These are phyloP conservation scores for Agrochola lychnidis DNA, from an alignment of 2,888 invertebrate species.

Conservation along the genomic window DNA sequence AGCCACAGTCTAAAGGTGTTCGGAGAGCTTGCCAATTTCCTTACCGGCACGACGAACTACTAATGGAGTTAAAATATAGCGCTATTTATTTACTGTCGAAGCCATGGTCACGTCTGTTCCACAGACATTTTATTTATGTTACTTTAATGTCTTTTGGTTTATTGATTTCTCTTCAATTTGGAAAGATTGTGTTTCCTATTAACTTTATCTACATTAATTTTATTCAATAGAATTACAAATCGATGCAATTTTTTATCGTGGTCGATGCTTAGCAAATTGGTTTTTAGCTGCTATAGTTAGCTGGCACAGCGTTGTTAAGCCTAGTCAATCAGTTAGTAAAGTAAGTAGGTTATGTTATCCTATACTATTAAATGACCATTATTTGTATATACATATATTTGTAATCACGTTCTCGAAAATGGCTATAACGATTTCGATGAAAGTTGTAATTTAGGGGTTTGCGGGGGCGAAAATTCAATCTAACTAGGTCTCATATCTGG, in stretches of 20 bases:
- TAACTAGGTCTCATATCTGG: too few relatives aligned
- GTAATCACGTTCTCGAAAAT: too few relatives aligned
- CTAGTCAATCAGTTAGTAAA: background rate
- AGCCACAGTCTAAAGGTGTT: slow-evolving; percentile 49
- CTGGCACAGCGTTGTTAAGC: slow-evolving; percentile 15
- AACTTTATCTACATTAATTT: background rate
- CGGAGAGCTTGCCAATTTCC: slow-evolving; percentile 71
- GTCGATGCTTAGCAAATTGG: background rate
- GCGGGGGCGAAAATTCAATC: too few relatives aligned
- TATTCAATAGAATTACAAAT: background rate
- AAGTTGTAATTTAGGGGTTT: too few relatives aligned
- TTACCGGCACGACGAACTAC: slow-evolving; percentile 62
- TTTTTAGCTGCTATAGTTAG: background rate
- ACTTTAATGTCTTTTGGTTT: slow-evolving; percentile 44
- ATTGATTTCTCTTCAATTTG: slow-evolving; percentile 16
- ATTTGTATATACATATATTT: too few relatives aligned
- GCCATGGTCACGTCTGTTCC: slow-evolving; percentile 32
- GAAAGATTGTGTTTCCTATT: slow-evolving; percentile 1
- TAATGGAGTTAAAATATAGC: slow-evolving; percentile 68
- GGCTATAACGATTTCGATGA: too few relatives aligned
- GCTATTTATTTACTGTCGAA: slow-evolving; percentile 63
- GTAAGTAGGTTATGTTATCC: background rate
- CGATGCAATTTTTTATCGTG: background rate
- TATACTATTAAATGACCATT: too few relatives aligned
- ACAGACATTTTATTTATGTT: slow-evolving; percentile 37